These are phyloP conservation scores for Rhadinocentrus ornatus DNA, from an alignment of 2,797 vertebrate genomes.

Conservation along the genomic window DNA sequence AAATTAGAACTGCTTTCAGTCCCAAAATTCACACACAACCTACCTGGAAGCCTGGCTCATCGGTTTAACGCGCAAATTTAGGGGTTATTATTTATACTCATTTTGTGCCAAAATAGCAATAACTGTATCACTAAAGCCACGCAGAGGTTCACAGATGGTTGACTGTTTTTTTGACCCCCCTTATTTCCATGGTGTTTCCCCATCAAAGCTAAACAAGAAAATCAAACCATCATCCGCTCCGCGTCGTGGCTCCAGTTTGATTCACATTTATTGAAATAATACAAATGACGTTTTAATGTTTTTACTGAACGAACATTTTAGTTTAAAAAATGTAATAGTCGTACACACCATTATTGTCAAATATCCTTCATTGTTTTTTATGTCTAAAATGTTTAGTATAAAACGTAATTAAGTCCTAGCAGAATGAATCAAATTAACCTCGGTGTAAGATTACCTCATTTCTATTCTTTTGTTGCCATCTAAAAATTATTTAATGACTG, in stretches of 20 bases:
- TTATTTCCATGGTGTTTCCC: slow-evolving; percentile 17
- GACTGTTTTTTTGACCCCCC: neutral
- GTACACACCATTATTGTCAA: too few species aligned
- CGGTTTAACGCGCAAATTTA: slow-evolving; percentile 25
- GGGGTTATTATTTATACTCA: slow-evolving; percentile 53
- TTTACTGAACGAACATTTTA: neutral
- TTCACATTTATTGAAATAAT: slow-evolving; percentile 11
- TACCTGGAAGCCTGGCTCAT: slow-evolving; percentile 40
- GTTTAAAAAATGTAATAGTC: neutral
- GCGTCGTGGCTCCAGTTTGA: slow-evolving; percentile 39
- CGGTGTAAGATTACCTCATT: neutral
- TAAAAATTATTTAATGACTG: neutral
- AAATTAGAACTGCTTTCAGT: slow-evolving; percentile 62
- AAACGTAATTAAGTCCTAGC: neutral
- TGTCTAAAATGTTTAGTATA: neutral
- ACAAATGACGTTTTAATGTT: neutral
- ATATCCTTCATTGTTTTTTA: neutral
- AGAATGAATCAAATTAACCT: neutral
- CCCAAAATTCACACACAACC: slow-evolving; percentile 57
- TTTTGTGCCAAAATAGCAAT: slow-evolving; percentile 40
- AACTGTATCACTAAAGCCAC: slow-evolving; percentile 21
- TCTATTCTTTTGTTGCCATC: neutral
- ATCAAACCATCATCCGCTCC: neutral
- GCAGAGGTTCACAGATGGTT: slow-evolving; percentile 9
- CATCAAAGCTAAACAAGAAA: slow-evolving; percentile 1